Base-by-base conservation (phyloP, 1,140 invertebrate species). In the Pissodes strobi region DNA sequence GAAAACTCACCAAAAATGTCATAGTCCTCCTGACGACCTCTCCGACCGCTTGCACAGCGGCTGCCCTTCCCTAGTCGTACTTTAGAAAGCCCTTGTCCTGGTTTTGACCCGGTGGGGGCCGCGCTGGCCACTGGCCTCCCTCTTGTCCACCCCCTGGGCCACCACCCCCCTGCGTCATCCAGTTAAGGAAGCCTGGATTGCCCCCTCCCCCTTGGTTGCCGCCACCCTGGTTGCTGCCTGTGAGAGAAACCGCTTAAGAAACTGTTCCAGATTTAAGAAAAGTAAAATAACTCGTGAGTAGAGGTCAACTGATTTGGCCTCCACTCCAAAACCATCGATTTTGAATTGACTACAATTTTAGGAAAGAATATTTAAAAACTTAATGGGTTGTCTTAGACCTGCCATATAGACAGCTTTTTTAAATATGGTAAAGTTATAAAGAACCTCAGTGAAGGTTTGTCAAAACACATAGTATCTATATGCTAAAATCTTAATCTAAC, bases 71-170 rank as follows among this genome's bases (percentile, higher is more conserved):
- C 68, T 75, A 77, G 25, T 77, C 77, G 64, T 78, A 78, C 71
- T 78, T 77, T 48, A 78, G 67, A 59, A 78, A 77, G 52, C 72
- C 72, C 46, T 78, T 78, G 53, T 77, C 76, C 62, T 77, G 75
- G 18, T 66, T 72, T 30, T 75, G 73, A 45, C 74, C 74, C 1
- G 73, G 75, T 2, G 77, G 75, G 9, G 73, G 75, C 21, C 77
- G 60, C 12, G 63, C 45, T 6, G 75, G 72, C 77, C 77, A 78
- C 52, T 76, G 76, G 9, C 73, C 69, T 34, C 70, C 67, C 55
- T 74, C 73, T 23, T 74, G 72, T 37, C 66, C 64, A 17, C 59
- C 60, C 13, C 55, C 55, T 12, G 43, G 17, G 23, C 62, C 57
- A 37, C 71, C 67, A 30, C 71, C 70, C 10, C 74, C 74, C 48